A percentile compares a stretch with the other conserved stretches of the same genome.
These are phyloP conservation scores for Pararge aegeria DNA, from an alignment of 1,140 invertebrate species.

Conservation along the genomic window DNA sequence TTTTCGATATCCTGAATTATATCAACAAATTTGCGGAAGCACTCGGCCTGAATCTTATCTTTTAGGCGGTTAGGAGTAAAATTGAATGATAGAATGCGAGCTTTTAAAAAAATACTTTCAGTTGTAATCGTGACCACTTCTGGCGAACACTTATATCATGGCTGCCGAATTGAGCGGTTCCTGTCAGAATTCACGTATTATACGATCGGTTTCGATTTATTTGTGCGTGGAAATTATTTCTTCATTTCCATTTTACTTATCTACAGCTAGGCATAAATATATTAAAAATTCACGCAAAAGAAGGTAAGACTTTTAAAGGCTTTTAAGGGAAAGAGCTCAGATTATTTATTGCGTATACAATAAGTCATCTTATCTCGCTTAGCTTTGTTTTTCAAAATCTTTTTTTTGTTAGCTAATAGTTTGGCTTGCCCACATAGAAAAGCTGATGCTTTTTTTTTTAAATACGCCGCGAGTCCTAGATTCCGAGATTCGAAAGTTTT, in stretches of 20 bases:
- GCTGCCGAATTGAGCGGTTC: slow-evolving; percentile 74
- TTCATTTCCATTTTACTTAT: slow-evolving; percentile 47
- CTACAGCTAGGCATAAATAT: neutral
- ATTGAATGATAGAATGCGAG: slow-evolving; percentile 28
- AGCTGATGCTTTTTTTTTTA: too few species aligned
- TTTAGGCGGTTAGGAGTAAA: slow-evolving; percentile 38
- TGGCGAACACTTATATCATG: slow-evolving; percentile 68
- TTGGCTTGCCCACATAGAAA: too few species aligned
- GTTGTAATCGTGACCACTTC: slow-evolving; percentile 72
- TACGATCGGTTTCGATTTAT: slow-evolving; percentile 63
- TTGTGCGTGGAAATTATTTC: slow-evolving; percentile 66
- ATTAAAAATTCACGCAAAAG: neutral
- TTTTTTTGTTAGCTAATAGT: too few species aligned
- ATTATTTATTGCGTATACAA: too few species aligned
- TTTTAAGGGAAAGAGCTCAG: too few species aligned
- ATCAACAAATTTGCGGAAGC: slow-evolving; percentile 46
- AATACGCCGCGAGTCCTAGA: slow-evolving; percentile 42
- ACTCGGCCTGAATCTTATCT: slow-evolving; percentile 40
- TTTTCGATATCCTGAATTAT: slow-evolving; percentile 47
- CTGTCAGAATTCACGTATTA: slow-evolving; percentile 56
- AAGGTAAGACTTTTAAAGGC: too few species aligned
- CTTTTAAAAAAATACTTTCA: slow-evolving; percentile 37
- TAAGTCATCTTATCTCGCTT: too few species aligned
- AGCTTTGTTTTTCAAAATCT: too few species aligned
- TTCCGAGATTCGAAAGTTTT: slow-evolving; percentile 59